Evolutionary conservation across 2,113 vertebrate genomes (phyloP).

Genomic region (Elaphurus davidianus): DNA sequence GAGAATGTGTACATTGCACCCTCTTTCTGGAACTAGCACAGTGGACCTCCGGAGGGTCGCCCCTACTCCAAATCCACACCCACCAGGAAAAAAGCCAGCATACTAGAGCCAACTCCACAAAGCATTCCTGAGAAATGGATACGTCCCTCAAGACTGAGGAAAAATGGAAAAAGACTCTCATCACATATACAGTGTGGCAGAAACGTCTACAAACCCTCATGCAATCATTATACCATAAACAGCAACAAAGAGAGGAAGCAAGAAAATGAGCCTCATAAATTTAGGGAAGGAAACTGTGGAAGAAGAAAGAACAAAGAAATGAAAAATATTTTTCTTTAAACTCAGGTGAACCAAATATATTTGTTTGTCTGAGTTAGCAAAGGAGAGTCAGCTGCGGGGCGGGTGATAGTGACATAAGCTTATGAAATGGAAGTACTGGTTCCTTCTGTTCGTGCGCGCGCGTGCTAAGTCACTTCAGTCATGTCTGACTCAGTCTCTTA

Average conservation of each 20-base stretch:
- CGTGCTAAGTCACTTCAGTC: not conserved
- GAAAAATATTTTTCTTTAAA: not conserved
- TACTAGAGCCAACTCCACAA: not conserved
- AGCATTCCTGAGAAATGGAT: not conserved
- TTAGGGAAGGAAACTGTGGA: not conserved
- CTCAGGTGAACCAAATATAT: not conserved
- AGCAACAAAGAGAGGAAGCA: not conserved
- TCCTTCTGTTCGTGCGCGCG: rapidly evolving
- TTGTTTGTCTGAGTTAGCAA: not conserved
- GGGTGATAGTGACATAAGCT: not conserved
- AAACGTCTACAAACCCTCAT: not conserved
- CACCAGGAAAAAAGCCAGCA: not conserved
- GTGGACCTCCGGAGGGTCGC: not conserved
- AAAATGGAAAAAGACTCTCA: not conserved
- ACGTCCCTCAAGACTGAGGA: not conserved
- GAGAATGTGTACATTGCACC: rapidly evolving
- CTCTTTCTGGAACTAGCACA: not conserved
- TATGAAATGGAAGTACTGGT: not conserved
- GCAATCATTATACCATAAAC: not conserved
- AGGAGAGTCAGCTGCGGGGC: not conserved
- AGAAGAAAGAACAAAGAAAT: not conserved
- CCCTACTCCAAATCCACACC: not conserved
- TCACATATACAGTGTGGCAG: not conserved
- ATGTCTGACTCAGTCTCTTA: not conserved
- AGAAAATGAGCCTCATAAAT: not conserved